Base-by-base conservation (phyloP, 2,888 invertebrate species). In the Brassicogethes aeneus region DNA sequence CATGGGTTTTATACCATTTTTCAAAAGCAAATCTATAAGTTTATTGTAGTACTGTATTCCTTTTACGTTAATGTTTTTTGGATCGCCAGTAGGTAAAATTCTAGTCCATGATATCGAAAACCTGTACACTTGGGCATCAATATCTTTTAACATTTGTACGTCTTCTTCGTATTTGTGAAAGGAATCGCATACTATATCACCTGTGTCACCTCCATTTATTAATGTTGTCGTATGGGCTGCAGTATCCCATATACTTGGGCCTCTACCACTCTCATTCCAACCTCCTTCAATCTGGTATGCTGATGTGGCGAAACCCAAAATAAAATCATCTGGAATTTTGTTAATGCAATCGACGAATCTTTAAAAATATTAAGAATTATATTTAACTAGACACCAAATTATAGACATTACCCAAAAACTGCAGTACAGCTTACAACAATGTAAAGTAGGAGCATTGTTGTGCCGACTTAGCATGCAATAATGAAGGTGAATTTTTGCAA, bases 41-140 rank as follows among this genome's bases (percentile, higher is more conserved):
- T 80, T 75, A 53, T 76, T 79, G 62, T 90, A 90, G 64, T 87
- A 86, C 40, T 76, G 66, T 10, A 89, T 71, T 13, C 85, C 89
- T 1, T 74, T 70, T 31, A 72, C 66, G 58, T 83, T 89, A 10
- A 85, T 69, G n/a, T 73, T 57, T 53, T 78, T 76, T 10, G 75
- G 70, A 39, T 75, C 70, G 13, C 83, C 83, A 40, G 65, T 71
- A 0, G 83, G 82, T 31, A 85, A 59, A 31, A 60, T 56, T 51
- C 59, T 53, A 10, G 53, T 42, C 57, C 59, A 58, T 3, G 61
- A 48, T 38, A 59, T 23, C 1, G 54, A 54, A 43, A 55, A 50
- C 43, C 79, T 65, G 60, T 80, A 80, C 56, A 70, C 70, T 36
- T 66, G 52, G 2, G 75, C 73, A 0, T 78, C 78, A 1, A 82